Evolutionary conservation across 2,888 invertebrate species (phyloP), one percentile per base, ranked within the genome.

Genomic region (Prenolepis imparis): DNA sequence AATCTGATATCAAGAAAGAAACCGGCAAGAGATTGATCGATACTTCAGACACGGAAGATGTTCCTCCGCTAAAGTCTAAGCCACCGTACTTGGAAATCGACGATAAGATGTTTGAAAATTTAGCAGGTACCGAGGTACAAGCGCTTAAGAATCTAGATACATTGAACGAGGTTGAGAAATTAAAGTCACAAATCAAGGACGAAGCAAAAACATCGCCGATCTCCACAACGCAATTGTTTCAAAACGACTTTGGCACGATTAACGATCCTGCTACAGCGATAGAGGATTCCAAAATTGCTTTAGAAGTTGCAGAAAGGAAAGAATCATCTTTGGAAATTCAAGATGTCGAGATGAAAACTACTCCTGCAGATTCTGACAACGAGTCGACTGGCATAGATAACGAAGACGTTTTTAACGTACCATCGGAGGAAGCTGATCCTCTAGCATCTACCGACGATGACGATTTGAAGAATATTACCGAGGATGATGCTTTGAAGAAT

Each of bases 351-450:
- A 78, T 91, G 5, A 91, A 90, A 70, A 78, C 11, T 24, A 6
- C 36, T 21, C 1, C 36, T 32, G 41, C 86, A n/a, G 84, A 82
- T 36, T 92, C 93, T 0, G 93, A 93, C 3, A 52, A n/a, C 12
- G 92, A 93, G 70, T 93, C 93, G 5, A 92, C 90, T 87, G 93
- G 91, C 0, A 87, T 86, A 8, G 92, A 92, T 39, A 92, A 93
- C 24, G 91, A 91, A 32, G 84, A 83, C 64, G 61, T 88, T 36
- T 91, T 93, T 70, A 86, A 89, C 32, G 64, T 88, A 24, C 75
- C 88, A 0, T 57, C 84, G 1, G 92, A 84, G 89, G 95, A 91
- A 28, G 91, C 91, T 12, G 95, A 95, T 92, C 95, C 95, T 57
- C 86, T 95, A 28, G 94, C 94, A 0, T 92, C 92, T 70, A 91